Evolutionary conservation across 2,113 vertebrate species (phyloP).

Genomic region (Sclerurus mexicanus): DNA sequence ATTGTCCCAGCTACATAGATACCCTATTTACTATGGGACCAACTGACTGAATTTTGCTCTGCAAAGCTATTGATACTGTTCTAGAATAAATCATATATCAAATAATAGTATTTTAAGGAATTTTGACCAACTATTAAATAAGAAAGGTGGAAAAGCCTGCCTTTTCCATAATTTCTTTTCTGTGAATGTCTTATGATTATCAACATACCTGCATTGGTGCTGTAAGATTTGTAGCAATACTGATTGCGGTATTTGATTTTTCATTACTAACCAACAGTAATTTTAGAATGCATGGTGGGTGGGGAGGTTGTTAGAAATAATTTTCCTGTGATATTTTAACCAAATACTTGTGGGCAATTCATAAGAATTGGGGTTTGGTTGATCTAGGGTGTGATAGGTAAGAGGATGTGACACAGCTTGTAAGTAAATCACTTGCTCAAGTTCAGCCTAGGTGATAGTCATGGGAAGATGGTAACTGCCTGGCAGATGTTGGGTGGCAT

Average conservation of each 20-base stretch:
- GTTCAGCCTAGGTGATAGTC: slow-evolving; percentile 48
- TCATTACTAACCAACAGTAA: not conserved
- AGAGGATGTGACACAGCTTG: not conserved
- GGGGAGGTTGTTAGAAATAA: not conserved
- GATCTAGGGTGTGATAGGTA: not conserved
- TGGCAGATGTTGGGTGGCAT: slow-evolving; percentile 64
- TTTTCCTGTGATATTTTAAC: not conserved
- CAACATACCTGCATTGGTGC: not conserved
- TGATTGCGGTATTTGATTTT: not conserved
- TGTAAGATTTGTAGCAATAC: not conserved
- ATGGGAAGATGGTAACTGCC: slow-evolving; percentile 46
- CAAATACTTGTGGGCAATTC: not conserved
- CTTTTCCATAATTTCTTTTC: not conserved
- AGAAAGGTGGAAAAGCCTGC: not conserved
- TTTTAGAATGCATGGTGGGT: not conserved
- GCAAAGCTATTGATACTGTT: not conserved
- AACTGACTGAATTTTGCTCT: not conserved
- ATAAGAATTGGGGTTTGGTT: not conserved
- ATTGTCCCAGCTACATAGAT: not conserved
- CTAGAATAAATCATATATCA: not conserved
- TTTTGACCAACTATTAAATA: not conserved
- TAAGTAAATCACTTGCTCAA: slow-evolving; percentile 45
- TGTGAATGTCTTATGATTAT: not conserved
- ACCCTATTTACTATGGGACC: not conserved
- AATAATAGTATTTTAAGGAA: not conserved